Percentiles rank a stretch among this genome's conserved stretches.
Evolutionary conservation across 2,113 vertebrate species (phyloP).

Genomic region (Elgaria multicarinata): DNA sequence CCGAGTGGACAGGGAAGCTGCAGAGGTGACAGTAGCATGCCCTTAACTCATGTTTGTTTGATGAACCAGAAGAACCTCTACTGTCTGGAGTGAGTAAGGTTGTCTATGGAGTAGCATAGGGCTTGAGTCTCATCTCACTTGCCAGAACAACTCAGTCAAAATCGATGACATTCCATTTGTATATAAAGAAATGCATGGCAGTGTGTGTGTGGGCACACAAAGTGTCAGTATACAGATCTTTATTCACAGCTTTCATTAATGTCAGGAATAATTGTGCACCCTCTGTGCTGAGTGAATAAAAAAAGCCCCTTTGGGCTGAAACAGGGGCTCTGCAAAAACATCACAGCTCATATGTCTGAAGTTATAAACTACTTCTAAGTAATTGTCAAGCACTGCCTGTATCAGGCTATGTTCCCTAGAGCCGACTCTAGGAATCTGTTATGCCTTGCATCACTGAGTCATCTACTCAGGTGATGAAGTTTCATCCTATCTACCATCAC

Average conservation of each 20-base stretch:
- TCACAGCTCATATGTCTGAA: background rate
- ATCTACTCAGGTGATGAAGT: background rate
- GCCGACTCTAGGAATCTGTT: background rate
- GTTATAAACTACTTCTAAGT: background rate
- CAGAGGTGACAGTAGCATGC: conserved; percentile 54
- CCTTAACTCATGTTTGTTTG: conserved; percentile 36
- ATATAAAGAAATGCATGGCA: background rate
- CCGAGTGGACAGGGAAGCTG: conserved; percentile 20
- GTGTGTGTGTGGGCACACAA: background rate
- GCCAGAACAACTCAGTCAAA: rapidly evolving
- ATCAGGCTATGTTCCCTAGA: background rate
- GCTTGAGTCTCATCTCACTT: background rate
- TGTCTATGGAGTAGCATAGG: background rate
- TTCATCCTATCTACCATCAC: background rate
- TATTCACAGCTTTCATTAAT: background rate
- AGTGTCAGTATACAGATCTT: conserved; percentile 2
- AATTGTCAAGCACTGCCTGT: background rate
- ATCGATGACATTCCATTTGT: background rate
- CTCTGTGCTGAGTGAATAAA: background rate
- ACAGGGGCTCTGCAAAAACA: background rate
- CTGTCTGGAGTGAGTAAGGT: conserved; percentile 13
- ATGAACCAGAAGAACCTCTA: conserved; percentile 51
- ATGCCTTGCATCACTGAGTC: background rate
- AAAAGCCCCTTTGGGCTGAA: background rate
- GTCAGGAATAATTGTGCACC: background rate